Evolutionary conservation across 2,113 vertebrate species (phyloP).

Genomic region (Hyla sarda): DNA sequence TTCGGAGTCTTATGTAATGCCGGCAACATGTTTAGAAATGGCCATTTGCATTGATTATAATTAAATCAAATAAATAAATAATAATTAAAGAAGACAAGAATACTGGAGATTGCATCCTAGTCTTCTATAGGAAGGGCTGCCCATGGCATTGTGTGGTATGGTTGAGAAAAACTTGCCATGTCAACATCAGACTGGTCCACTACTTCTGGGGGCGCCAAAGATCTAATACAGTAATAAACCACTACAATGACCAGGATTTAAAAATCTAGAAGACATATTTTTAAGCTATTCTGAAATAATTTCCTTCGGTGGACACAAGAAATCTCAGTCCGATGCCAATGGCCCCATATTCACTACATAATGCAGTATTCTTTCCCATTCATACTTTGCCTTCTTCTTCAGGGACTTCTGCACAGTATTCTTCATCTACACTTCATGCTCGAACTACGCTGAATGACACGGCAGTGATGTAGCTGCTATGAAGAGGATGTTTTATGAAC

Average conservation of each 20-base stretch:
- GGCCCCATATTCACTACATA: neutral
- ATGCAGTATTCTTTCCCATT: neutral
- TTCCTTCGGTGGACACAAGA: neutral
- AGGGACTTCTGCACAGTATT: neutral
- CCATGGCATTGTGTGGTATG: no score
- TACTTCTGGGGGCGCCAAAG: no score
- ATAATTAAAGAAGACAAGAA: no score
- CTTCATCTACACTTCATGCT: neutral
- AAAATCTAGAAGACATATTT: neutral
- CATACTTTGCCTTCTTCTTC: neutral
- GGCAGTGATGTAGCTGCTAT: neutral
- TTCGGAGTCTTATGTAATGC: neutral
- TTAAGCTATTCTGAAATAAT: neutral
- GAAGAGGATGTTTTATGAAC: constrained; percentile 12
- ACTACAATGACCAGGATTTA: no score
- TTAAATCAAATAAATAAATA: no score
- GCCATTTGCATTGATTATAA: no score
- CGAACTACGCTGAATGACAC: neutral
- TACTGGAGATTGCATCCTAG: neutral
- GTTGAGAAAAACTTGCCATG: no score
- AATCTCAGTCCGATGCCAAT: neutral
- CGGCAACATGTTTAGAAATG: neutral
- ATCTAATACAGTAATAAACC: no score
- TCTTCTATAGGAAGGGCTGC: neutral
- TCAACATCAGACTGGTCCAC: no score